Evolutionary conservation across 2,113 vertebrate genomes (phyloP).

Genomic region (Fukomys damarensis): DNA sequence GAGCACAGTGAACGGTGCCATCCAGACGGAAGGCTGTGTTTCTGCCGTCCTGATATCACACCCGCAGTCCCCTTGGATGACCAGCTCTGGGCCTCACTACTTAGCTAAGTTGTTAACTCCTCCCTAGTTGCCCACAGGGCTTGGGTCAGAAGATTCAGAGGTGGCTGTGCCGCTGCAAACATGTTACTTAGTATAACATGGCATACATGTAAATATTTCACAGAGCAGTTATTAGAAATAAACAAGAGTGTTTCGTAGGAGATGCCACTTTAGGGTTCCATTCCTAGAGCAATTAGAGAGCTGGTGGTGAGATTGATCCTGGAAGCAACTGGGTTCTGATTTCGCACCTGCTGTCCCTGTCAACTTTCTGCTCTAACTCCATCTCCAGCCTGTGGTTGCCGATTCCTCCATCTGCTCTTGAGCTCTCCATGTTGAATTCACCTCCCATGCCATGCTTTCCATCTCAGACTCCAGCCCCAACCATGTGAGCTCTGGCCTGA

Average conservation of each 20-base stretch:
- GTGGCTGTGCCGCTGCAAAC: fast-evolving
- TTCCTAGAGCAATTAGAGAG: neutral
- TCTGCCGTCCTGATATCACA: too few relatives aligned
- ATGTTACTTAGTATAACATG: neutral
- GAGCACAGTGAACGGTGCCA: neutral
- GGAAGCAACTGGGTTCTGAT: neutral
- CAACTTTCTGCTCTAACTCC: neutral
- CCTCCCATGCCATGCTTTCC: neutral
- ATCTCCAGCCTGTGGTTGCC: neutral
- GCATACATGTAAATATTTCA: neutral
- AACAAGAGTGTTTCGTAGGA: neutral
- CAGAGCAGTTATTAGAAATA: neutral
- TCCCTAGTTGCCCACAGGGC: neutral
- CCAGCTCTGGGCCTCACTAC: neutral
- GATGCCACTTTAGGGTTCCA: neutral
- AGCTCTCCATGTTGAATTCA: neutral
- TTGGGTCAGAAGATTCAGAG: neutral
- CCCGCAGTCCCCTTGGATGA: neutral
- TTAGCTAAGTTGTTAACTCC: neutral
- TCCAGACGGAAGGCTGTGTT: neutral
- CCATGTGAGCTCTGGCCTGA: neutral
- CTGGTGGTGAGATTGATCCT: neutral
- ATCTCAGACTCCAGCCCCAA: neutral
- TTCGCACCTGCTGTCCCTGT: neutral
- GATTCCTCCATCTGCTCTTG: neutral